Evolutionary conservation across 2,797 vertebrate species (phyloP).

Genomic region (Clangula hyemalis): DNA sequence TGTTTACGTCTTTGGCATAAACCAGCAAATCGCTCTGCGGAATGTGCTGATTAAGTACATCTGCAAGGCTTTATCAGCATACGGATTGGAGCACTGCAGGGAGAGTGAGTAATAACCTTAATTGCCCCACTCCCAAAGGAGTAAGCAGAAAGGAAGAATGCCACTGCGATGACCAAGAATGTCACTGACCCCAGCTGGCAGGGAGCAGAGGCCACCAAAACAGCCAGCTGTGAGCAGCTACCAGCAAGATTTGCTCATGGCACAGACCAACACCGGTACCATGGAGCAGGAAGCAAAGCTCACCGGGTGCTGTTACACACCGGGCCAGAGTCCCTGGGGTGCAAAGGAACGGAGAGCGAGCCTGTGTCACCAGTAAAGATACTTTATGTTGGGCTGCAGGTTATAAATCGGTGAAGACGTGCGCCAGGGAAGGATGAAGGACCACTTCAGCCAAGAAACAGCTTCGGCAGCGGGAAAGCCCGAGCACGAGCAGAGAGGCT

Average conservation of each 20-base stretch:
- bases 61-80: neutral
- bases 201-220: neutral
- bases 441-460: neutral
- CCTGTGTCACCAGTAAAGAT: neutral
- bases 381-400: neutral
- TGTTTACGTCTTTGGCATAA: neutral
- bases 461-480: neutral
- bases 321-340: neutral
- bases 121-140: fast-evolving
- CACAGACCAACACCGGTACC: no score
- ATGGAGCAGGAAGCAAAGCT: neutral
- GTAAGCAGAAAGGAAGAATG: neutral
- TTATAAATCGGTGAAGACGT: neutral
- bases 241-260: neutral
- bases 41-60: neutral
- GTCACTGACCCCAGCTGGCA: neutral
- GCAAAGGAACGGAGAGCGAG: neutral
- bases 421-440: neutral
- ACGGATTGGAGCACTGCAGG: neutral
- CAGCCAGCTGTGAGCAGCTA: neutral
- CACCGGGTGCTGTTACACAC: no score
- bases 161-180: neutral
- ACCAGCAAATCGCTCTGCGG: neutral
- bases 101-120: neutral
- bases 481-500: fast-evolving